phyloP scores from a whole-genome alignment of 2,888 invertebrate genomes.

The Mythimna vitellina region DNA sequence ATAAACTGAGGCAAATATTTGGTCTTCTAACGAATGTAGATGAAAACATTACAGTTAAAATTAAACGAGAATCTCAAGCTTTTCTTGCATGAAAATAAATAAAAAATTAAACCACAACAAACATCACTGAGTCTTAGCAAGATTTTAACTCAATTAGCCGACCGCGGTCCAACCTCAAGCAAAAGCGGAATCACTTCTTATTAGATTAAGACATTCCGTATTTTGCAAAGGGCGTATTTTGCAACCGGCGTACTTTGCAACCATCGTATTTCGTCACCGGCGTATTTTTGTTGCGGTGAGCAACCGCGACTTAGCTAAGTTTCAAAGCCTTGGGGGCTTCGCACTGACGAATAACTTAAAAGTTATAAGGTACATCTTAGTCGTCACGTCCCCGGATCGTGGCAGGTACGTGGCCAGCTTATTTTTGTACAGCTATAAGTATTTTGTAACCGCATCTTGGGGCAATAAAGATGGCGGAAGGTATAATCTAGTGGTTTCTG shows the following conservation, averaged over 20 bases:
- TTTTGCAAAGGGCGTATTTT: conserved; percentile 59
- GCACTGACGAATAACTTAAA: conserved; percentile 75
- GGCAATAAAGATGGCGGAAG: conserved; percentile 14
- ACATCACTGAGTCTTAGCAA: conserved; percentile 55
- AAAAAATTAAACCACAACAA: conserved; percentile 46
- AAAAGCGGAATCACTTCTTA: conserved; percentile 65
- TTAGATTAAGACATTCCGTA: conserved; percentile 65
- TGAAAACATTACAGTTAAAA: neutral
- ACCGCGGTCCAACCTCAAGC: conserved; percentile 65
- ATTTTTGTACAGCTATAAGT: conserved; percentile 66
- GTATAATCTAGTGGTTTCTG: conserved; percentile 15
- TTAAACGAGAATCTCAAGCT: conserved; percentile 2
- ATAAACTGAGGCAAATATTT: neutral
- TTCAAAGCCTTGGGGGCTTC: conserved; percentile 66
- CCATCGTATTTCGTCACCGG: conserved; percentile 63
- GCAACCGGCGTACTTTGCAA: conserved; percentile 57
- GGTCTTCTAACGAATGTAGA: too few species aligned
- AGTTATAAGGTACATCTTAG: conserved; percentile 68
- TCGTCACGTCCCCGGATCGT: conserved; percentile 66
- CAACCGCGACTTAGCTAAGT: conserved; percentile 75
- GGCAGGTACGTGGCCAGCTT: conserved; percentile 69
- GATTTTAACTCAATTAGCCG: conserved; percentile 62
- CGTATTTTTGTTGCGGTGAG: conserved; percentile 76
- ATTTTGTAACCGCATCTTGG: conserved; percentile 54
- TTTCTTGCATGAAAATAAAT: conserved; percentile 11